Evolutionary conservation across 2,113 vertebrate genomes (phyloP).

Genomic region (Pao palembangensis): DNA sequence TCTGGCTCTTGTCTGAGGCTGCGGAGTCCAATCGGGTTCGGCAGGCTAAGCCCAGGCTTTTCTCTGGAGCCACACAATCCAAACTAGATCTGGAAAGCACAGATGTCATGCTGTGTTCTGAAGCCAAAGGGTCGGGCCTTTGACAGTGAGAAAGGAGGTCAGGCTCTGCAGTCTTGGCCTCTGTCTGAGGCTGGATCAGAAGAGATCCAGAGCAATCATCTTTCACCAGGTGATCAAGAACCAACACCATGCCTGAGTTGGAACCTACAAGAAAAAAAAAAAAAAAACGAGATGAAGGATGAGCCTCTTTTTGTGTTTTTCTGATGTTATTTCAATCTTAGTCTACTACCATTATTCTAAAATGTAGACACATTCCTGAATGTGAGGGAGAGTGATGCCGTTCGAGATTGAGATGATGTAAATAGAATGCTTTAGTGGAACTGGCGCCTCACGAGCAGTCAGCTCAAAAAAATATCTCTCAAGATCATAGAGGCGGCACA

Average conservation of each 20-base stretch:
- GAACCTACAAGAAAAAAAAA: constrained; percentile 57
- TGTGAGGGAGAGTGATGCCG: constrained; percentile 5
- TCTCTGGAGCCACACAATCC: constrained; percentile 52
- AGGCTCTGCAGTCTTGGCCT: constrained; percentile 51
- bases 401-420: constrained; percentile 27
- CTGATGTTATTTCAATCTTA: not conserved
- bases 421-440: constrained; percentile 48
- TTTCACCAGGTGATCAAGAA: constrained; percentile 73
- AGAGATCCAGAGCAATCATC: constrained; percentile 59
- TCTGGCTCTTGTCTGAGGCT: constrained; percentile 63
- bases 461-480: constrained; percentile 31
- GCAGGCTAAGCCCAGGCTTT: constrained; percentile 35
- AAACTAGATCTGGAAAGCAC: constrained; percentile 40
- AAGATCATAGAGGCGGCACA: constrained; percentile 48
- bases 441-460: constrained; percentile 8
- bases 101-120: constrained; percentile 48
- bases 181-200: constrained; percentile 52
- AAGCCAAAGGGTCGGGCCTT: constrained; percentile 60
- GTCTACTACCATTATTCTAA: not conserved
- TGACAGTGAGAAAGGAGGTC: constrained; percentile 60
- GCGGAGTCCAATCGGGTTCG: constrained; percentile 62
- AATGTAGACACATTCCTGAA: not conserved
- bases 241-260: constrained; percentile 69
- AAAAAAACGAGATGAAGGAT: constrained; percentile 1
- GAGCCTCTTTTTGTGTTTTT: constrained; percentile 8